Evolutionary conservation across 2,888 invertebrate genomes (phyloP).

Genomic region (Oxytorus armatus): DNA sequence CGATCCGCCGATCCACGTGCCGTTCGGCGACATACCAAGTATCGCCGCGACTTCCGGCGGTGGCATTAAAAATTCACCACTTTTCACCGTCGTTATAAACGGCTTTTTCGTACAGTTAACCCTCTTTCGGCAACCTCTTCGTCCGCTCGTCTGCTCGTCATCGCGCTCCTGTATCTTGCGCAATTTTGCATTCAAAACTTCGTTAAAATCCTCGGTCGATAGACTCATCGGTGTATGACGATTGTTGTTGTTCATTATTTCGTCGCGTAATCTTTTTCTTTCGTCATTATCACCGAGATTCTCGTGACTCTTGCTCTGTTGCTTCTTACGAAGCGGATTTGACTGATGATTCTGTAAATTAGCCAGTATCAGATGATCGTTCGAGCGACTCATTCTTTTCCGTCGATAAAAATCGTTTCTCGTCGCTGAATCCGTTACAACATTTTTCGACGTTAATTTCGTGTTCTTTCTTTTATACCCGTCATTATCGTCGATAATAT

Average conservation of each 20-base stretch:
- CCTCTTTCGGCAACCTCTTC: slow-evolving; percentile 67
- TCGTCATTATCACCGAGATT: slow-evolving; percentile 79
- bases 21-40: slow-evolving; percentile 86
- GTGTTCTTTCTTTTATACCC: slow-evolving; percentile 12
- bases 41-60: slow-evolving; percentile 89
- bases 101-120: slow-evolving; percentile 83
- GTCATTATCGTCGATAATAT: slow-evolving; percentile 47
- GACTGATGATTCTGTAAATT: slow-evolving; percentile 75
- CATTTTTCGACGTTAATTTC: slow-evolving; percentile 63
- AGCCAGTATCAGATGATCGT: slow-evolving; percentile 79
- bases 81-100: slow-evolving; percentile 93
- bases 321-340: slow-evolving; percentile 80
- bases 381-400: slow-evolving; percentile 79
- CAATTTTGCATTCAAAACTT: slow-evolving; percentile 90
- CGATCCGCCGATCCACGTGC: slow-evolving; percentile 67
- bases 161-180: slow-evolving; percentile 89
- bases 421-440: slow-evolving; percentile 66
- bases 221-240: slow-evolving; percentile 78
- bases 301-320: slow-evolving; percentile 84
- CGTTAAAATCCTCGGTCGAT: slow-evolving; percentile 87
- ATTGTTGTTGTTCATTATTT: slow-evolving; percentile 61
- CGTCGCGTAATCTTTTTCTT: slow-evolving; percentile 72
- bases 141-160: slow-evolving; percentile 73
- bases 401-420: slow-evolving; percentile 76
- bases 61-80: slow-evolving; percentile 92